Evolutionary conservation across 2,888 invertebrate genomes (phyloP), one percentile per base, ranked within the genome.

Genomic region (Leucophenga montana): DNA sequence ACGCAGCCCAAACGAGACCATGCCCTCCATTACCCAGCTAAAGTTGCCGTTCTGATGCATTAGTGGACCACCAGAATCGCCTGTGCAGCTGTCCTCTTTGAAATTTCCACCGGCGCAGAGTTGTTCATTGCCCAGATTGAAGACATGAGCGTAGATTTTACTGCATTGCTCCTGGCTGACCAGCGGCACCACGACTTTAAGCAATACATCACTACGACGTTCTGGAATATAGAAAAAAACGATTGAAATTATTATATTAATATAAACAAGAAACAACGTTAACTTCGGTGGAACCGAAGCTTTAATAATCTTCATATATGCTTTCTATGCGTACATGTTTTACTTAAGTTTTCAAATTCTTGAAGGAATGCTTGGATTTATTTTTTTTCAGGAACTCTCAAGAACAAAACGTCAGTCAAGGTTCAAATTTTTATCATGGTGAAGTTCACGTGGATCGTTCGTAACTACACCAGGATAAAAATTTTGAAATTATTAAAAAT

Each of bases 61-160:
- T 14, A 94, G 86, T 0, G 94, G 94, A 1, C 94, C 94, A 1
- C 94, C 94, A 0, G 93, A 93, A 79, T 94, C 94, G 0, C 94
- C 94, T 57, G 89, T 90, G 79, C 94, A 95, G 0, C 94, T 92
- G 80, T 94, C 95, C 74, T 92, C 89, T 0, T 91, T 90, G 68
- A 88, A 90, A 11, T 88, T 88, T 0, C 94, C 93, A 2, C 94
- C 94, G 14, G 93, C 93, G 78, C 94, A 94, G 0, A 94, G 77
- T 80, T 93, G 92, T 0, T 71, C 46, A 4, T 83, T 8, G 16
- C 50, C 18, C 50, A 50, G 16, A 50, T 56, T 48, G 8, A 69
- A 22, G 5, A 39, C 39, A 1, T 53, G 20, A 1, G 54, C 27
- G 48, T 54, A 72, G 13, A 56, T 44, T 6, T 68, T 9, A 4